Conservation (phyloP, 2,888 invertebrate species). For the Lycocerus yunnanus region DNA sequence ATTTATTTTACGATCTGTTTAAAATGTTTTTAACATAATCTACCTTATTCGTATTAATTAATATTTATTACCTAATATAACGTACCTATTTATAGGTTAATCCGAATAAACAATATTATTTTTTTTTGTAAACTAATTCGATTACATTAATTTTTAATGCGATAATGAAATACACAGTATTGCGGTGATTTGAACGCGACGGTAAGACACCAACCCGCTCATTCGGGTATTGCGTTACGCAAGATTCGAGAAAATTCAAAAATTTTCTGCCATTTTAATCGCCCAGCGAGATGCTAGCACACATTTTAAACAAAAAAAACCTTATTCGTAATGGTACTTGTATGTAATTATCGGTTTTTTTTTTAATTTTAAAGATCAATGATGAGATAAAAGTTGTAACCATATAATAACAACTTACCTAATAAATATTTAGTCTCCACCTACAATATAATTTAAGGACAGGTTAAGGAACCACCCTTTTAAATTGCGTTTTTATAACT, state of each 20-base stretch:
- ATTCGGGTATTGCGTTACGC: background rate
- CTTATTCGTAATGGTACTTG: background rate
- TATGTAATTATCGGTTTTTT: constrained; percentile 20
- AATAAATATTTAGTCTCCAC: constrained; percentile 33
- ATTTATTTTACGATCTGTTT: constrained; percentile 23
- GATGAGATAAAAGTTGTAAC: constrained; percentile 23
- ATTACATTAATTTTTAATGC: background rate
- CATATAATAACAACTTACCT: constrained; percentile 24
- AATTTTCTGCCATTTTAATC: background rate
- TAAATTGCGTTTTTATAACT: constrained; percentile 26
- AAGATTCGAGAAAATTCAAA: background rate
- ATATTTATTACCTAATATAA: background rate
- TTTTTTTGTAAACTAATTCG: too few relatives aligned
- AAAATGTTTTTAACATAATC: background rate
- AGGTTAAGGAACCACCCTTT: constrained; percentile 23
- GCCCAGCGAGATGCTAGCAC: background rate
- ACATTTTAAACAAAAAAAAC: constrained; percentile 1
- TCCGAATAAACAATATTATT: background rate
- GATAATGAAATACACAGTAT: too few relatives aligned
- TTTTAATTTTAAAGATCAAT: constrained; percentile 28
- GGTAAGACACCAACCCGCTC: constrained; percentile 34
- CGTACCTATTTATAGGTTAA: too few relatives aligned
- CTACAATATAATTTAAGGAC: constrained; percentile 29
- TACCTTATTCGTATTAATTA: background rate
- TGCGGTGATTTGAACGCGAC: constrained; percentile 38